A percentile compares a stretch with the other conserved stretches of the same genome.
phyloP scores from a whole-genome alignment of 2,113 vertebrate species.

The Heliornis fulica region DNA sequence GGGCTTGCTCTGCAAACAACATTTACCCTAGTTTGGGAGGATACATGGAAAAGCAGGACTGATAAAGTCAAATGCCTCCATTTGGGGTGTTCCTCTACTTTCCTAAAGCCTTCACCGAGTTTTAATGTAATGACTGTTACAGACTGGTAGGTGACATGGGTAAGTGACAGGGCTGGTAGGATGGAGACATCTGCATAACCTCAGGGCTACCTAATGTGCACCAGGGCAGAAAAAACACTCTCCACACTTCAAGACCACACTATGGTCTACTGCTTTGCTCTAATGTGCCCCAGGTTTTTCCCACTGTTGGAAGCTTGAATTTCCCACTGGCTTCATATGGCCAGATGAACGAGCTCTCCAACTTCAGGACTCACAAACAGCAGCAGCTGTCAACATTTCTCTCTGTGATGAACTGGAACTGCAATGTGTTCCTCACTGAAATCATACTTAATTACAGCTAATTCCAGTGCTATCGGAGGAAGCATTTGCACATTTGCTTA shows the following conservation, averaged over 20 bases:
- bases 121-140: neutral
- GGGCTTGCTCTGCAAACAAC: neutral
- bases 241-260: neutral
- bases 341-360: neutral
- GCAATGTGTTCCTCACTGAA: neutral
- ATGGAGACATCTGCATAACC: neutral
- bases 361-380: neutral
- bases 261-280: neutral
- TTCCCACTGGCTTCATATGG: neutral
- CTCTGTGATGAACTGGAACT: neutral
- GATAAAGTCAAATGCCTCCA: neutral
- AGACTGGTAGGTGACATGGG: fast-evolving
- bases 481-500: conserved; percentile 32
- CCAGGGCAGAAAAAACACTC: neutral
- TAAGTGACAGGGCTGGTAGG: neutral
- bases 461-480: conserved; percentile 26
- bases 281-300: neutral
- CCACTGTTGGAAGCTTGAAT: neutral
- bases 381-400: neutral
- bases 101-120: neutral
- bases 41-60: neutral
- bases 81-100: neutral
- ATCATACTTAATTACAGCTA: conserved; percentile 19
- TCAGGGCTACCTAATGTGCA: neutral
- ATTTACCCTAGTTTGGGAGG: neutral